Evolutionary conservation across 2,888 invertebrate species (phyloP).

Genomic region (Campaea margaritaria): DNA sequence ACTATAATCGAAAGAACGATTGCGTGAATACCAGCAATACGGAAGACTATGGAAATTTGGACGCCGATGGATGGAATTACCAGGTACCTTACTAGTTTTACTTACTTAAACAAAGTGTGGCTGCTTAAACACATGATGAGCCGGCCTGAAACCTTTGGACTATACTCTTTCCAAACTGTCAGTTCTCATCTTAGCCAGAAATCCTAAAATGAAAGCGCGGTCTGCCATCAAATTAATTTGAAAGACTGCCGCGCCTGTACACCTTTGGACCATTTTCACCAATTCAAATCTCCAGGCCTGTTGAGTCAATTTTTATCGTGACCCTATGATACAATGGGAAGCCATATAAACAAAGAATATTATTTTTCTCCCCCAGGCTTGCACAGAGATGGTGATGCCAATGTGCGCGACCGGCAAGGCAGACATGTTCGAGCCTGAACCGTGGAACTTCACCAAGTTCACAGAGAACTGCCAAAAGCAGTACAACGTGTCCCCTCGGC

Average conservation of each 20-base stretch:
- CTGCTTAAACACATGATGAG: too few species aligned
- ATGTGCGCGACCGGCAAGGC: slow-evolving; percentile 90
- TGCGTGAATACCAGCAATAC: slow-evolving; percentile 88
- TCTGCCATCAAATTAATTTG: too few species aligned
- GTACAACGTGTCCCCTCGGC: slow-evolving; percentile 88
- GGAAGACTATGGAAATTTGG: slow-evolving; percentile 85
- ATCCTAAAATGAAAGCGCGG: too few species aligned
- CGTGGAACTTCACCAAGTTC: slow-evolving; percentile 90
- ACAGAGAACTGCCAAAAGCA: slow-evolving; percentile 88
- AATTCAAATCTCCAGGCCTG: too few species aligned
- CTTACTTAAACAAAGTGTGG: too few species aligned
- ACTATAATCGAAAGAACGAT: slow-evolving; percentile 89
- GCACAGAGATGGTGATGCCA: slow-evolving; percentile 99
- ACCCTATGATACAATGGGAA: not conserved
- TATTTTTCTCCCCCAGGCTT: slow-evolving; percentile 85
- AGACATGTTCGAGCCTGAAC: slow-evolving; percentile 92
- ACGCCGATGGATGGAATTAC: slow-evolving; percentile 91
- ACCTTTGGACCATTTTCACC: too few species aligned
- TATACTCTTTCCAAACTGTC: too few species aligned
- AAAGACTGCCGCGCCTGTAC: too few species aligned
- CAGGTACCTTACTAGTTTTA: slow-evolving; percentile 83
- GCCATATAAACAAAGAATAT: not conserved
- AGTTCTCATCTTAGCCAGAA: too few species aligned
- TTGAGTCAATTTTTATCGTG: too few species aligned
- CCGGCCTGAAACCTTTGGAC: too few species aligned